Evolutionary conservation across 2,888 invertebrate species (phyloP).

Genomic region (Leucophenga maculata): DNA sequence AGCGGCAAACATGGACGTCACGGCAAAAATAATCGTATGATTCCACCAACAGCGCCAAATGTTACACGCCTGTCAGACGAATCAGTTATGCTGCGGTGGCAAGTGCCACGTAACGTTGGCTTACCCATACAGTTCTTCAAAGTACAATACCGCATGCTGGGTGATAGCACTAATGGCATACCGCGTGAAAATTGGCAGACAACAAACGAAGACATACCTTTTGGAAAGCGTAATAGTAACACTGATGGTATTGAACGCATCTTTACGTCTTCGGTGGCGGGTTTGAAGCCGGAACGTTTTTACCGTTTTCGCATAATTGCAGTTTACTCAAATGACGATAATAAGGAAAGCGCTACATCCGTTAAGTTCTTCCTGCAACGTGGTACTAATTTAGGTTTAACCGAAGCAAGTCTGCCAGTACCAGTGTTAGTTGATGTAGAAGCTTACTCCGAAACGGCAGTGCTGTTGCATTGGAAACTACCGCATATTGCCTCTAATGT

Average conservation of each 20-base stretch:
- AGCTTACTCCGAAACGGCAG: constrained; percentile 80
- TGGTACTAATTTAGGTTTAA: constrained; percentile 60
- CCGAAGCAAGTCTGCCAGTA: constrained; percentile 74
- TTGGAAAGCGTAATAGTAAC: constrained; percentile 65
- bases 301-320: constrained; percentile 91
- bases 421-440: constrained; percentile 79
- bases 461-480: constrained; percentile 83
- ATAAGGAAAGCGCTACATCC: constrained; percentile 81
- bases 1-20: constrained; percentile 25
- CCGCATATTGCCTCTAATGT: constrained; percentile 69
- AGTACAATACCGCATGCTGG: constrained; percentile 78
- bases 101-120: constrained; percentile 84
- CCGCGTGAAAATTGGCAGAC: constrained; percentile 82
- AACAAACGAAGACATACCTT: constrained; percentile 84
- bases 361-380: constrained; percentile 75
- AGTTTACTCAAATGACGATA: constrained; percentile 94
- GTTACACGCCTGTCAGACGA: constrained; percentile 90
- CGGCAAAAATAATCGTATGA: constrained; percentile 76
- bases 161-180: constrained; percentile 67
- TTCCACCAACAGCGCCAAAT: constrained; percentile 90
- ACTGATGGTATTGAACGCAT: constrained; percentile 52
- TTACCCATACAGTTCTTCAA: constrained; percentile 91
- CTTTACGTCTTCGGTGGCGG: constrained; percentile 69
- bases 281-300: constrained; percentile 64
- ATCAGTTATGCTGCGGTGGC: constrained; percentile 95